These are phyloP conservation scores for Pimpla rufipes DNA, from an alignment of 2,888 invertebrate genomes.

Conservation along the genomic window DNA sequence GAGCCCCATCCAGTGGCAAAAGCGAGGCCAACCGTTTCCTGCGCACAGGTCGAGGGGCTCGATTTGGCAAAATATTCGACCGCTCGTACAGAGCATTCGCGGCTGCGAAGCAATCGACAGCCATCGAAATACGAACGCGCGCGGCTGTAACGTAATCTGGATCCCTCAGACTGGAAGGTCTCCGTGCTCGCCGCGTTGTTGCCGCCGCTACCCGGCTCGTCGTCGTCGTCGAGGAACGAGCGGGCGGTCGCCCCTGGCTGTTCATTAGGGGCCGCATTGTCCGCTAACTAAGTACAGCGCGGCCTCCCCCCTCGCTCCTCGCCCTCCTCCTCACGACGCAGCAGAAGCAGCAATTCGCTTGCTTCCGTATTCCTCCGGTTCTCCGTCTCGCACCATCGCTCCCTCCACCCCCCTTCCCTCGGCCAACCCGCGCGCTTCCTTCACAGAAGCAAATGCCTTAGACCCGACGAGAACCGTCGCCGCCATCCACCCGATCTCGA, in stretches of 20 bases:
- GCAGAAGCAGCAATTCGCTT: slow-evolving; percentile 43
- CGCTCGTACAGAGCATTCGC: neutral
- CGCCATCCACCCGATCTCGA: slow-evolving; percentile 62
- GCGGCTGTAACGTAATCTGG: slow-evolving; percentile 81
- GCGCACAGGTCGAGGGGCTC: slow-evolving; percentile 4
- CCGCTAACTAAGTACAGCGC: slow-evolving; percentile 85
- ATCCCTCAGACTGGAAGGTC: slow-evolving; percentile 81
- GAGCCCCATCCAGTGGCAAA: no score
- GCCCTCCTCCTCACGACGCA: slow-evolving; percentile 38
- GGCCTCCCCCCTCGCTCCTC: slow-evolving; percentile 67
- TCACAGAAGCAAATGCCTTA: slow-evolving; percentile 5
- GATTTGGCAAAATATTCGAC: slow-evolving; percentile 61
- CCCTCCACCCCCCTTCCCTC: slow-evolving; percentile 38
- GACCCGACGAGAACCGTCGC: slow-evolving; percentile 54
- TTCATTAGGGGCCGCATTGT: slow-evolving; percentile 85
- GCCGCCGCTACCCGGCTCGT: slow-evolving; percentile 71
- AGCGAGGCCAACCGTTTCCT: no score
- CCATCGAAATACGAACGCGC: slow-evolving; percentile 45
- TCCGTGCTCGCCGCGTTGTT: slow-evolving; percentile 63
- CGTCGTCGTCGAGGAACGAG: slow-evolving; percentile 70
- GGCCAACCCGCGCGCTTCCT: slow-evolving; percentile 16
- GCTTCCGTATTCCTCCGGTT: slow-evolving; percentile 51
- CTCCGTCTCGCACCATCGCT: slow-evolving; percentile 44
- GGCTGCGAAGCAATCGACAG: slow-evolving; percentile 72
- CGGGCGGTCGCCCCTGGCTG: slow-evolving; percentile 83